Conservation (phyloP, 2,888 invertebrate species). For the Eucera pruinosa region DNA sequence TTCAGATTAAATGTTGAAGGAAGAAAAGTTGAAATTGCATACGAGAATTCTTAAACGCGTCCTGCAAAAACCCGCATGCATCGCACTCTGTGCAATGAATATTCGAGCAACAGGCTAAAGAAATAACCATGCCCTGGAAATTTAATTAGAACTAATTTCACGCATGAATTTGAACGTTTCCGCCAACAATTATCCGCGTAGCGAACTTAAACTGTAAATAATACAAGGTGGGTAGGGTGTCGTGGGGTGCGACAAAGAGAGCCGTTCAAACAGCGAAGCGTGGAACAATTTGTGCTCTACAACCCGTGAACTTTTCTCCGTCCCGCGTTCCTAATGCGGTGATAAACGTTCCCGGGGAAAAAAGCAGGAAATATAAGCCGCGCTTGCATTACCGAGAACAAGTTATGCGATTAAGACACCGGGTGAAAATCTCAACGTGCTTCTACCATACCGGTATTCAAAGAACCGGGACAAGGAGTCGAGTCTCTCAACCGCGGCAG, state of each 20-base stretch:
- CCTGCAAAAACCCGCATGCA: neutral
- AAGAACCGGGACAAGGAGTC: slow-evolving; percentile 58
- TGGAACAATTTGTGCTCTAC: slow-evolving; percentile 47
- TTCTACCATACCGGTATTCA: slow-evolving; percentile 62
- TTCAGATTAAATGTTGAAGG: neutral
- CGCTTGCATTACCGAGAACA: slow-evolving; percentile 54
- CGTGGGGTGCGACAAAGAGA: slow-evolving; percentile 7
- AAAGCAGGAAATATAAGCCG: slow-evolving; percentile 59
- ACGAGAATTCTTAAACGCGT: neutral
- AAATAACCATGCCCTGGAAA: neutral
- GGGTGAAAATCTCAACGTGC: slow-evolving; percentile 59
- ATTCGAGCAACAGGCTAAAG: neutral
- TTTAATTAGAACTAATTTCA: slow-evolving; percentile 36
- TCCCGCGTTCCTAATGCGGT: slow-evolving; percentile 42
- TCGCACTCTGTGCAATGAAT: neutral
- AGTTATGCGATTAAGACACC: slow-evolving; percentile 61
- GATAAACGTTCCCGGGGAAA: slow-evolving; percentile 42
- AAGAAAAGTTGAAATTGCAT: neutral
- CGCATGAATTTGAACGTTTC: slow-evolving; percentile 35
- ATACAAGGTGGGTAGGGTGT: neutral
- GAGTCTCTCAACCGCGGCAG: slow-evolving; percentile 49
- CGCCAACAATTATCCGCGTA: slow-evolving; percentile 13
- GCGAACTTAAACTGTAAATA: slow-evolving; percentile 8
- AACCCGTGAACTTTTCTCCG: slow-evolving; percentile 53
- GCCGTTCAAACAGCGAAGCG: slow-evolving; percentile 10